These are phyloP conservation scores for Upupa epops DNA, from an alignment of 2,113 vertebrate species.

Conservation along the genomic window DNA sequence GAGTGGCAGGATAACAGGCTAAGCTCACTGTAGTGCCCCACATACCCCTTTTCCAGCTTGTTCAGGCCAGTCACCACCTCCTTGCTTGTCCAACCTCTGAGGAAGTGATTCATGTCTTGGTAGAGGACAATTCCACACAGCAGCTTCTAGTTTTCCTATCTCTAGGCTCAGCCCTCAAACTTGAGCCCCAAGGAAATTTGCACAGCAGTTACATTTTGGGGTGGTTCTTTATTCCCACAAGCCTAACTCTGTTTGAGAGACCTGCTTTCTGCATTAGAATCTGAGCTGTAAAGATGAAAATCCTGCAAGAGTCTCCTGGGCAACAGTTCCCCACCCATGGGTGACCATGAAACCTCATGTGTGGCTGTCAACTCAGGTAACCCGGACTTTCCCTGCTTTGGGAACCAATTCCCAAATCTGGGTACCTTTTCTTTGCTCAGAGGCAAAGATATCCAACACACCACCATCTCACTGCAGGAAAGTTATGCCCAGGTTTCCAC, in stretches of 20 bases:
- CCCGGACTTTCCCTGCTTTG: background rate
- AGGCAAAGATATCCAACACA: background rate
- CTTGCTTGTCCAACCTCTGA: background rate
- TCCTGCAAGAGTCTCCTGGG: background rate
- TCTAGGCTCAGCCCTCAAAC: background rate
- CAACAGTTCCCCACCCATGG: background rate
- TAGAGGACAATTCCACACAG: background rate
- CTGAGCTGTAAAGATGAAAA: background rate
- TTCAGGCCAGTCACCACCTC: background rate
- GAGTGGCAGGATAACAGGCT: background rate
- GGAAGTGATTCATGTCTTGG: background rate
- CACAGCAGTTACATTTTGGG: background rate
- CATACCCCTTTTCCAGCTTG: background rate
- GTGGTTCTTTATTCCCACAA: background rate
- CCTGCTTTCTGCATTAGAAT: background rate
- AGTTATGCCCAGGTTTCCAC: background rate
- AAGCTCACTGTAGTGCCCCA: background rate
- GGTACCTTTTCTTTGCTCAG: background rate
- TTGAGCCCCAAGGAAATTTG: background rate
- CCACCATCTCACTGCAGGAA: background rate
- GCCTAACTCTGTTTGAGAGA: background rate
- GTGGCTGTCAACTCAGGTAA: background rate
- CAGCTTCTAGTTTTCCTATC: background rate
- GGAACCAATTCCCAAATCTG: background rate
- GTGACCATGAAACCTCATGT: background rate